Conservation (phyloP, 1,140 invertebrate species). For the Polyergus mexicanus region DNA sequence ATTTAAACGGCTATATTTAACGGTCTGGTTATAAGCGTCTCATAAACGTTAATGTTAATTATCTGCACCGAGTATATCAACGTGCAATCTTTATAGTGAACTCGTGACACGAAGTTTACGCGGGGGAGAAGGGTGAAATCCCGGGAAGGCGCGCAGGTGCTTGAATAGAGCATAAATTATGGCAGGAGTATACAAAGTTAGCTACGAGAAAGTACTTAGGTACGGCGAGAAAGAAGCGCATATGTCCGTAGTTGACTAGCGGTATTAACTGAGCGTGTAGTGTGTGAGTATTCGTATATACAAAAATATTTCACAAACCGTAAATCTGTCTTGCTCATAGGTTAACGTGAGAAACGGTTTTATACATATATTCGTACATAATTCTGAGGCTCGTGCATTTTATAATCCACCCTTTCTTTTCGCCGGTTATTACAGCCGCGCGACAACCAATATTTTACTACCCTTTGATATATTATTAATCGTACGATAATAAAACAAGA, state of each 20-base stretch:
- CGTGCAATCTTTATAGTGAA: conserved; percentile 46
- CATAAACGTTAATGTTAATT: conserved; percentile 57
- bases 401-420: conserved; percentile 39
- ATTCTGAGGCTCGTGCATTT: conserved; percentile 30
- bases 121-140: conserved; percentile 19
- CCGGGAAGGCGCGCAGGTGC: conserved; percentile 40
- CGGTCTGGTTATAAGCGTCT: background rate
- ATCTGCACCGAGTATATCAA: conserved; percentile 35
- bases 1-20: conserved; percentile 27
- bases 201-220: conserved; percentile 57
- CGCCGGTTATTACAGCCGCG: background rate
- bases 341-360: conserved; percentile 65
- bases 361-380: conserved; percentile 41
- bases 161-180: conserved; percentile 67
- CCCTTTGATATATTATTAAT: conserved; percentile 3
- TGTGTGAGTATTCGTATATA: conserved; percentile 52
- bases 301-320: conserved; percentile 66
- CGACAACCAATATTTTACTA: background rate
- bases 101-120: conserved; percentile 44
- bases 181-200: conserved; percentile 49
- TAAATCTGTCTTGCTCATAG: conserved; percentile 68
- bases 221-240: conserved; percentile 57
- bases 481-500: background rate
- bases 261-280: conserved; percentile 56
- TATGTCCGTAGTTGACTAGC: conserved; percentile 65